Base-by-base conservation (phyloP, 2,888 invertebrate genomes). In the Punctoribates punctum region DNA sequence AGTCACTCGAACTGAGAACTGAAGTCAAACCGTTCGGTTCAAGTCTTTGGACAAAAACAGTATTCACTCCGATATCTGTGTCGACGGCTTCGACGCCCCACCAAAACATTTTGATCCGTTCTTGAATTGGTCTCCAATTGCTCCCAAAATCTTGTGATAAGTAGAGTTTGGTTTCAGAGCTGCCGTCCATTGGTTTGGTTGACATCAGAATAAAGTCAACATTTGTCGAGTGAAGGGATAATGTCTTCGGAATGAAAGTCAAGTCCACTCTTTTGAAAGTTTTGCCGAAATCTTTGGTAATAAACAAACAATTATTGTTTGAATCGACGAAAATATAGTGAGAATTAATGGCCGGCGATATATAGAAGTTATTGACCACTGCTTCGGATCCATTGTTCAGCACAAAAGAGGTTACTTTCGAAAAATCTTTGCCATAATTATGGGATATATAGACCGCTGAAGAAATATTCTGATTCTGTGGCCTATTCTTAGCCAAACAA, bases 271-370 rank as follows among this genome's bases (percentile, higher is more conserved):
- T 86, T 54, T 85, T 85, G 79, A 94, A 89, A n/a, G 85, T 88
- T 60, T 84, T 85, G 0, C 91, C 92, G 85, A 90, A 89, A 84
- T 94, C 88, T 62, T 85, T 86, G 0, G 94, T 93, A 75, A 90
- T 88, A 83, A 89, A 94, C 42, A 94, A 85, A 79, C 88, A 87
- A 81, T 90, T 90, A 83, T 94, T 89, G 54, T 87, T 86, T 1
- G 90, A 87, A 83, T 95, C 95, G 74, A 91, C 89, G 83, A 95
- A 94, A 0, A 94, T 89, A 84, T 92, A 92, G 94, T 94, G 85
- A 67, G 88, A 87, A 76, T 90, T 90, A 82, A 88, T 89, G 80
- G 89, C 90, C 0, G 91, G 91, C 85, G 93, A 92, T 82, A 91
- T 92, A 82, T 90, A 91, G 84, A 93, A 94, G 82, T 91, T 91